Evolutionary conservation across 2,113 vertebrate genomes (phyloP).

Genomic region (Pelusios castaneus): DNA sequence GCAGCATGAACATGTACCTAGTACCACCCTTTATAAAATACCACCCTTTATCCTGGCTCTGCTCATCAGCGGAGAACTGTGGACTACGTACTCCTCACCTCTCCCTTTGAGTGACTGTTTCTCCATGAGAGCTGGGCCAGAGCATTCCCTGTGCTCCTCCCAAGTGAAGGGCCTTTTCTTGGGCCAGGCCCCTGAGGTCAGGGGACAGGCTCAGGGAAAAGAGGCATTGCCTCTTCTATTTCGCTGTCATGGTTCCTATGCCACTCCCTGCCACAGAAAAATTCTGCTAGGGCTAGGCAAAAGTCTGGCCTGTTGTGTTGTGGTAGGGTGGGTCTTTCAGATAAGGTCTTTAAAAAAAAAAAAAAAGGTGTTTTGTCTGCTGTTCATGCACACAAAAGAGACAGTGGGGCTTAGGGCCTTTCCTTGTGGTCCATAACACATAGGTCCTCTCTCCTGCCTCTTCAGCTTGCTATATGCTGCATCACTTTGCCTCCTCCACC

Average conservation of each 20-base stretch:
- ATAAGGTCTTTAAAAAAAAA: slow-evolving; percentile 21
- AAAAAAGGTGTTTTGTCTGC: neutral
- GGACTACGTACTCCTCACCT: neutral
- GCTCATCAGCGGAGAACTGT: fast-evolving
- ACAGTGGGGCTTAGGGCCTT: slow-evolving; percentile 10
- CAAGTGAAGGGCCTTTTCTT: neutral
- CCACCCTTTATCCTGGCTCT: neutral
- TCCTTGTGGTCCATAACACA: slow-evolving; percentile 20
- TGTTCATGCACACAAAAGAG: neutral
- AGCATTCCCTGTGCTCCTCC: slow-evolving; percentile 10
- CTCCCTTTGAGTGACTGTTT: fast-evolving
- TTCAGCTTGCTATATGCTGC: slow-evolving; percentile 14
- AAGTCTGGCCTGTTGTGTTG: neutral
- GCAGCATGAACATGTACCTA: neutral
- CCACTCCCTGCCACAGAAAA: neutral
- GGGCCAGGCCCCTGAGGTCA: slow-evolving; percentile 29
- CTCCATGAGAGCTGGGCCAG: neutral
- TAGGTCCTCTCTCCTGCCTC: neutral
- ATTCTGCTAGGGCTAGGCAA: neutral
- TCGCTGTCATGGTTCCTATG: neutral
- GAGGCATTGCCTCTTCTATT: neutral
- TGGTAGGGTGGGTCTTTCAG: slow-evolving; percentile 62
- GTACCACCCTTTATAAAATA: fast-evolving
- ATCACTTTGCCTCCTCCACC: slow-evolving; percentile 12
- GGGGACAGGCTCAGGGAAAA: neutral